These are phyloP conservation scores for Lydus trimaculatus DNA, from an alignment of 2,888 invertebrate genomes.

Conservation along the genomic window DNA sequence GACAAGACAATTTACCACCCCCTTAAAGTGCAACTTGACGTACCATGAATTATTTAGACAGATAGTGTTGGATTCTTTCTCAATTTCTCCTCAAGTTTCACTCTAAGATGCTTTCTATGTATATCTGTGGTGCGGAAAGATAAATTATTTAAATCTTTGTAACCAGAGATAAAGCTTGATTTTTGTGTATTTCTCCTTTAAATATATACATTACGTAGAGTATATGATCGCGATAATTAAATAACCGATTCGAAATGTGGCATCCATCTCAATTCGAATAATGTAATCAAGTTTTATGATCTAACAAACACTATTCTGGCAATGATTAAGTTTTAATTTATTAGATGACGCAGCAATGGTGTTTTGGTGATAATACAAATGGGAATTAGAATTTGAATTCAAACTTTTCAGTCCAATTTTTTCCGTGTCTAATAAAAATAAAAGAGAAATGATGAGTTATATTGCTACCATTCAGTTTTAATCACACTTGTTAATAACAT, in stretches of 20 bases:
- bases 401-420: background rate
- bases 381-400: background rate
- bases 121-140: background rate
- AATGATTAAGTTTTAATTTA: slow-evolving; percentile 16
- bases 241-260: background rate
- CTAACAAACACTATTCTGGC: slow-evolving; percentile 12
- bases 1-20: slow-evolving; percentile 13
- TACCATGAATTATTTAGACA: slow-evolving; percentile 27
- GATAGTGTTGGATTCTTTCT: slow-evolving; percentile 13
- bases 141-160: background rate
- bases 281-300: background rate
- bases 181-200: background rate
- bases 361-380: background rate
- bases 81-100: background rate
- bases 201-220: no score
- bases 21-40: slow-evolving; percentile 26
- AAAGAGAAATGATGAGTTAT: background rate
- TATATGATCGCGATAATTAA: background rate
- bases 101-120: background rate
- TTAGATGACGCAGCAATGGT: background rate
- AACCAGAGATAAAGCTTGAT: background rate
- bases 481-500: background rate
- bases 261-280: background rate
- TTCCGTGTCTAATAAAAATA: background rate
- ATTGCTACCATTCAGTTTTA: background rate